These are phyloP conservation scores for Horisme vitalbata DNA, from an alignment of 2,888 invertebrate genomes.

Conservation along the genomic window DNA sequence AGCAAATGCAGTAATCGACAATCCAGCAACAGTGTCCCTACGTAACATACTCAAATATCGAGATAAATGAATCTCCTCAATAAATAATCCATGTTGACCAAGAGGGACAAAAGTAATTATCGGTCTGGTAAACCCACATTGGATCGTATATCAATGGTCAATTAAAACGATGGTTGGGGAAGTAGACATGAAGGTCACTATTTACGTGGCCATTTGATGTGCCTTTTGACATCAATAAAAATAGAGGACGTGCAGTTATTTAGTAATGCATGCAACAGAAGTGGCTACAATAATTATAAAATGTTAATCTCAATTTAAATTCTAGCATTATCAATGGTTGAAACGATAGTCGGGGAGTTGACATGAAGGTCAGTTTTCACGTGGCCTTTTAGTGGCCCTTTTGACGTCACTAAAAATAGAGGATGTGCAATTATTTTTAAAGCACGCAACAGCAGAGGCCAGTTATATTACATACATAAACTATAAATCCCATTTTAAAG, in stretches of 20 bases:
- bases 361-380: not conserved
- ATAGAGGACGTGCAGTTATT: no score
- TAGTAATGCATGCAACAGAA: no score
- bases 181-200: not conserved
- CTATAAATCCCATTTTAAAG: no score
- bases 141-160: conserved; percentile 1
- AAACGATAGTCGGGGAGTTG: not conserved
- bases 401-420: no score
- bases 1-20: no score
- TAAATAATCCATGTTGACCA: not conserved
- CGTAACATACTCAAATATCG: not conserved
- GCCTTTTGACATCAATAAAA: no score
- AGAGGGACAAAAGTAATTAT: not conserved
- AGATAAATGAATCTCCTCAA: not conserved
- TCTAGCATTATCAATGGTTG: not conserved
- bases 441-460: no score
- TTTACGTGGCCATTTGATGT: not conserved
- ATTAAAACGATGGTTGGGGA: not conserved
- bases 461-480: no score
- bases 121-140: not conserved
- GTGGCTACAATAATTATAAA: no score
- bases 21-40: no score
- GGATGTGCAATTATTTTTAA: no score
- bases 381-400: not conserved
- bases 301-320: no score